Percentiles rank a stretch among this genome's conserved stretches.
These are phyloP conservation scores for Labrus mixtus DNA, from an alignment of 2,113 vertebrate genomes.

Conservation along the genomic window DNA sequence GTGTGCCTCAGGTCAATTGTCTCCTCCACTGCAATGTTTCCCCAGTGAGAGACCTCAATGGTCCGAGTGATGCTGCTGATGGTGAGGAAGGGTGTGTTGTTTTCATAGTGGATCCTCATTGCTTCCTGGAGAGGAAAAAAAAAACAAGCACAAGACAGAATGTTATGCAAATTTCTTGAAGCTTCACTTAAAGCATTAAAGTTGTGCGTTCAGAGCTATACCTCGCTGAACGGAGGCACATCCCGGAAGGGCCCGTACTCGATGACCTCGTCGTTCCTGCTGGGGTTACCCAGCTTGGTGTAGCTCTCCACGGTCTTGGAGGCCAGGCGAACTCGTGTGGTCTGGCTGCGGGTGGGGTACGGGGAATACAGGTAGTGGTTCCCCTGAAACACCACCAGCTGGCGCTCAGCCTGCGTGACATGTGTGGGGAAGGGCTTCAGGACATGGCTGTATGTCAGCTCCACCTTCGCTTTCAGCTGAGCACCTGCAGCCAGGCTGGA, in stretches of 20 bases:
- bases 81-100: constrained; percentile 96
- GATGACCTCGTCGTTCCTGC: constrained; percentile 90
- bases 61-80: constrained; percentile 93
- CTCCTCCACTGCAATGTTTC: constrained; percentile 97
- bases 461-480: constrained; percentile 89
- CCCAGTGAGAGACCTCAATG: constrained; percentile 99
- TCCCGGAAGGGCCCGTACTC: constrained; percentile 97
- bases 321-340: constrained; percentile 90
- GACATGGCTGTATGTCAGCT: constrained; percentile 92
- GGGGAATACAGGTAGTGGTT: constrained; percentile 97
- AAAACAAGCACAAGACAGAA: constrained; percentile 5
- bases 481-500: constrained; percentile 87
- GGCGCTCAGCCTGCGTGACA: constrained; percentile 95
- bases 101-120: constrained; percentile 97
- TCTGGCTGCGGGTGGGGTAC: constrained; percentile 91
- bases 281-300: constrained; percentile 94
- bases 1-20: constrained; percentile 96
- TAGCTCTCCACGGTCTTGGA: constrained; percentile 96
- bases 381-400: constrained; percentile 97
- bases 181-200: neutral
- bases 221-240: constrained; percentile 91
- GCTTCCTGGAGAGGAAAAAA: constrained; percentile 83
- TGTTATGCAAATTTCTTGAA: neutral
- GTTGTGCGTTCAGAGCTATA: constrained; percentile 57
- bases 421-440: constrained; percentile 94